Percentiles rank a stretch among this genome's conserved stretches.
Conservation (phyloP, 2,888 invertebrate genomes). For the Cataglyphis livida region DNA sequence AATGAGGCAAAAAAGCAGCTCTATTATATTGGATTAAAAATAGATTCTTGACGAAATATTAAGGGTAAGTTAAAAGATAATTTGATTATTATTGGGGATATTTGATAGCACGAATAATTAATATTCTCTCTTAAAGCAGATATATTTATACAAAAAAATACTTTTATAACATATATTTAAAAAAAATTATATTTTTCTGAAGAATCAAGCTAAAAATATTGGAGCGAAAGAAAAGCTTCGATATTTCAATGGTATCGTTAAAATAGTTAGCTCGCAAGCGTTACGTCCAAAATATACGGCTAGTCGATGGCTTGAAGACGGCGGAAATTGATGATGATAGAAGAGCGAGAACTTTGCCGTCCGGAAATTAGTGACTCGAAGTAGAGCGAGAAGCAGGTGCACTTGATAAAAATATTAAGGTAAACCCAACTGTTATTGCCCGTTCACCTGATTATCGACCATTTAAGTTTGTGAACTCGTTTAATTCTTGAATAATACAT, state of each 20-base stretch:
- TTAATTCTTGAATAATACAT: neutral
- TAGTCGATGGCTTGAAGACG: slow-evolving; percentile 13
- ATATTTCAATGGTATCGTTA: slow-evolving; percentile 5
- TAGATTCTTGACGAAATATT: neutral
- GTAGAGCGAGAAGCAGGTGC: slow-evolving; percentile 37
- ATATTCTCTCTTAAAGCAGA: neutral
- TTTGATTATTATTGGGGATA: neutral
- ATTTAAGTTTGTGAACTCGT: neutral
- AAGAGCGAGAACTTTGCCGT: slow-evolving; percentile 48
- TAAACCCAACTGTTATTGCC: slow-evolving; percentile 34
- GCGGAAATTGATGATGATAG: slow-evolving; percentile 60
- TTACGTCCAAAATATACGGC: slow-evolving; percentile 31
- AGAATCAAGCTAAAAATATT: neutral
- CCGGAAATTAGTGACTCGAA: slow-evolving; percentile 58
- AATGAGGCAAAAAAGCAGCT: neutral
- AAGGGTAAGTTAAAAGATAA: slow-evolving; percentile 2
- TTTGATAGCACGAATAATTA: neutral
- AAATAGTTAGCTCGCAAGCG: slow-evolving; percentile 11
- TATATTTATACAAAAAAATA: neutral
- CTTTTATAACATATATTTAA: neutral
- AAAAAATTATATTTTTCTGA: neutral
- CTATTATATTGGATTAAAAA: neutral
- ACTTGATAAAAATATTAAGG: slow-evolving; percentile 44
- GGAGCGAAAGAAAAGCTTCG: slow-evolving; percentile 4
- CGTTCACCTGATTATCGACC: slow-evolving; percentile 14